A percentile compares a stretch with the other conserved stretches of the same genome.
Evolutionary conservation across 2,888 invertebrate species (phyloP).

Genomic region (Axea sp.): DNA sequence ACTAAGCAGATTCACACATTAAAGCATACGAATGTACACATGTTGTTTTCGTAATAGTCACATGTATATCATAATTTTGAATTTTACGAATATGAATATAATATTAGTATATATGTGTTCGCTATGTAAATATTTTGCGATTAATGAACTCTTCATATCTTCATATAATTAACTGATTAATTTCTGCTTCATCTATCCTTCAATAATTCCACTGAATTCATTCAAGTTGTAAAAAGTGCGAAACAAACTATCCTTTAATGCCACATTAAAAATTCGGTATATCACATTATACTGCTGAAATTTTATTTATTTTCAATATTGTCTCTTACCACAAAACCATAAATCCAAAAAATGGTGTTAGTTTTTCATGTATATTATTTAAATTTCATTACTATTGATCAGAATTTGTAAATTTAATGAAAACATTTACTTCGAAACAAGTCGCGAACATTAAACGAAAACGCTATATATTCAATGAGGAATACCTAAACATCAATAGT

Average conservation of each 20-base stretch:
- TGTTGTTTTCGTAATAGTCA: no score
- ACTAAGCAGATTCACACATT: no score
- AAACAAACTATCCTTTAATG: constrained; percentile 28
- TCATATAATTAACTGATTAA: constrained; percentile 47
- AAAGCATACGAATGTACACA: no score
- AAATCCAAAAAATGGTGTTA: no score
- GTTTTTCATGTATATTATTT: constrained; percentile 18
- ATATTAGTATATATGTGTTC: no score
- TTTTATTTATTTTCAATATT: no score
- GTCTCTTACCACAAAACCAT: no score
- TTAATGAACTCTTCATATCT: constrained; percentile 34
- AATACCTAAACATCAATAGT: constrained; percentile 13
- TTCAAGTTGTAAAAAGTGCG: no score
- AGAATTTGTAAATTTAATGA: constrained; percentile 30
- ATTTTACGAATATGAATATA: no score
- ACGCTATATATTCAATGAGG: constrained; percentile 23
- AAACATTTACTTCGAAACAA: constrained; percentile 34
- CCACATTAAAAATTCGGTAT: background rate
- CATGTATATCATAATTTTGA: no score
- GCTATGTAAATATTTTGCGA: constrained; percentile 9
- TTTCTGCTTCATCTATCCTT: constrained; percentile 11
- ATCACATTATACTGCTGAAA: no score
- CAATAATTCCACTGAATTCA: constrained; percentile 15
- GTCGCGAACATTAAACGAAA: constrained; percentile 7
- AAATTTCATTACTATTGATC: constrained; percentile 7